Evolutionary conservation across 1,140 invertebrate species (phyloP).

Genomic region (Pissodes strobi): DNA sequence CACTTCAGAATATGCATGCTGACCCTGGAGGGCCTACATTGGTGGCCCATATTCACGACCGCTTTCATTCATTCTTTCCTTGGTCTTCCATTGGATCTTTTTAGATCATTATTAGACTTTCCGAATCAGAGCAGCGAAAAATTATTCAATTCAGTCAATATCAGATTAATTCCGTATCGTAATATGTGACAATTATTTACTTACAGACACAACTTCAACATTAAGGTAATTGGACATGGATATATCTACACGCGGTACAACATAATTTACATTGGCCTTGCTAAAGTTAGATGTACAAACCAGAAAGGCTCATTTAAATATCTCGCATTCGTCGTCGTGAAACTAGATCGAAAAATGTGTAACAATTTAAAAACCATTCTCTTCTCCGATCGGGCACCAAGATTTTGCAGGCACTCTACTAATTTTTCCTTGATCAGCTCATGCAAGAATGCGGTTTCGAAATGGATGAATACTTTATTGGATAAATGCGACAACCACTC

Average conservation of each 20-base stretch:
- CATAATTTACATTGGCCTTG: constrained; percentile 18
- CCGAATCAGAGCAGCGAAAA: too few species aligned
- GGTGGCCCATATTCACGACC: too few species aligned
- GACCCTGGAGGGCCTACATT: too few species aligned
- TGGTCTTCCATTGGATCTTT: too few species aligned
- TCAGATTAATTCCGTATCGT: too few species aligned
- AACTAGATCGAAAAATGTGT: constrained; percentile 20
- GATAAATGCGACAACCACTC: constrained; percentile 3
- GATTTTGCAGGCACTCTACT: constrained; percentile 5
- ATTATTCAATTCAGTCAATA: too few species aligned
- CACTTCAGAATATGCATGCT: too few species aligned
- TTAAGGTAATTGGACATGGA: constrained; percentile 13
- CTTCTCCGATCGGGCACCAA: constrained; percentile 6
- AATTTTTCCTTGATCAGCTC: constrained; percentile 19
- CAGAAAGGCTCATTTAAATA: constrained; percentile 12
- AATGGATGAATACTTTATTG: constrained; percentile 17
- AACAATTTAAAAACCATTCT: constrained; percentile 23
- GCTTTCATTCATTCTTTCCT: too few species aligned
- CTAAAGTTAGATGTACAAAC: constrained; percentile 4
- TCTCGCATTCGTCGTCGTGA: constrained; percentile 1
- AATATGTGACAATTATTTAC: too few species aligned
- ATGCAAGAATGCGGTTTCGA: constrained; percentile 26
- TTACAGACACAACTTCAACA: too few species aligned
- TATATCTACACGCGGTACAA: neutral
- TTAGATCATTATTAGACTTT: too few species aligned